These are phyloP conservation scores for Steinernema scapterisci DNA, from an alignment of 2,888 invertebrate species.

Conservation along the genomic window DNA sequence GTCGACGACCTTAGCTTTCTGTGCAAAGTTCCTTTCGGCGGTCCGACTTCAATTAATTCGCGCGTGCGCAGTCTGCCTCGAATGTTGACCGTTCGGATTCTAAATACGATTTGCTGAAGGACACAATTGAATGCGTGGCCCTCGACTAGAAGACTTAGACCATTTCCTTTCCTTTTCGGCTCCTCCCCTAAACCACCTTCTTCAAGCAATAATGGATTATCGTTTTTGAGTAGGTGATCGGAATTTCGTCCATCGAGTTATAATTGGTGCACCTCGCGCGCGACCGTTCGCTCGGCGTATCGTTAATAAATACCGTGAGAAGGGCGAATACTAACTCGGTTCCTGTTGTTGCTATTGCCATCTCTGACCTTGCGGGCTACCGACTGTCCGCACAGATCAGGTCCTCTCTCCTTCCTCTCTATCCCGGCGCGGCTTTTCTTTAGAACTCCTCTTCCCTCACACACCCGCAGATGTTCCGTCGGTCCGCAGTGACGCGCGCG, in stretches of 20 bases:
- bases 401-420: constrained; percentile 8
- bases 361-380: constrained; percentile 24
- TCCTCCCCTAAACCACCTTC: constrained; percentile 22
- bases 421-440: neutral
- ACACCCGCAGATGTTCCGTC: neutral
- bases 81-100: constrained; percentile 21
- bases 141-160: neutral
- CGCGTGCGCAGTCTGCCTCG: constrained; percentile 14
- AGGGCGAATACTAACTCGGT: constrained; percentile 27
- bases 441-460: neutral
- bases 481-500: constrained; percentile 18
- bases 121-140: constrained; percentile 21
- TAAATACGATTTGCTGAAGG: constrained; percentile 5
- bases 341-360: constrained; percentile 20
- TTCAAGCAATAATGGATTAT: constrained; percentile 31
- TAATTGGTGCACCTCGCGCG: constrained; percentile 18
- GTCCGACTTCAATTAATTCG: constrained; percentile 27
- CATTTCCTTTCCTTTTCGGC: constrained; percentile 15
- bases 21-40: neutral
- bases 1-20: neutral
- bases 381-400: constrained; percentile 12
- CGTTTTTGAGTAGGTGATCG: constrained; percentile 30
- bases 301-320: constrained; percentile 31
- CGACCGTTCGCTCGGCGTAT: constrained; percentile 31
- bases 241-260: constrained; percentile 25